Conservation (phyloP, 1,140 invertebrate genomes). For the Aphidius gifuensis region DNA sequence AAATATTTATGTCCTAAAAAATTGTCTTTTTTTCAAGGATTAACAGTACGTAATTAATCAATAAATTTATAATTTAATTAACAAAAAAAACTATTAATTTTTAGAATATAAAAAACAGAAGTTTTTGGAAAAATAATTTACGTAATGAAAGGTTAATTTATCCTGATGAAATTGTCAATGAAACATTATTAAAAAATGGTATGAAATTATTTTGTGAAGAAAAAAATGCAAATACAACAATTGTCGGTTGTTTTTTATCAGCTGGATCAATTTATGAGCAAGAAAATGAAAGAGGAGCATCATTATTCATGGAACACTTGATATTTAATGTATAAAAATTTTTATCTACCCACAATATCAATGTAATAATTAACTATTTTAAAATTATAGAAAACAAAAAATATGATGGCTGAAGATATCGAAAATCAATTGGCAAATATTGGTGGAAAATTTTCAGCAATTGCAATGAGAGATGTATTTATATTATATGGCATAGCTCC, state of each 20-base stretch:
- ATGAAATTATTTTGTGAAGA: constrained; percentile 31
- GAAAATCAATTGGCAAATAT: constrained; percentile 27
- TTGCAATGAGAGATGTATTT: constrained; percentile 33
- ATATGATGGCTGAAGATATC: constrained; percentile 21
- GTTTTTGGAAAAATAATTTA: too few relatives aligned
- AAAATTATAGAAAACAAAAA: constrained; percentile 27
- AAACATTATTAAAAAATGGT: constrained; percentile 22
- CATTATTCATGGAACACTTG: constrained; percentile 32
- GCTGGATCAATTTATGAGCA: constrained; percentile 31
- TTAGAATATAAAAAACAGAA: too few relatives aligned
- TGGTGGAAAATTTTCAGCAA: constrained; percentile 29
- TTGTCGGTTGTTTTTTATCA: constrained; percentile 31
- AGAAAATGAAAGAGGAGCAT: constrained; percentile 29
- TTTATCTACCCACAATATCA: background rate
- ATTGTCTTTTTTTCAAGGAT: too few relatives aligned
- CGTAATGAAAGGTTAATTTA: background rate
- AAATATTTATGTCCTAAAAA: too few relatives aligned
- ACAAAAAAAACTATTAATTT: too few relatives aligned
- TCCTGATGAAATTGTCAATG: constrained; percentile 23
- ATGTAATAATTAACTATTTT: background rate
- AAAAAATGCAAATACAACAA: constrained; percentile 23
- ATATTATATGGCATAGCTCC: constrained; percentile 35
- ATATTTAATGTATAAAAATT: constrained; percentile 28
- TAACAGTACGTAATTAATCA: too few relatives aligned
- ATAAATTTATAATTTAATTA: too few relatives aligned